phyloP scores from a whole-genome alignment of 2,797 vertebrate genomes.

The Cuniculus paca region DNA sequence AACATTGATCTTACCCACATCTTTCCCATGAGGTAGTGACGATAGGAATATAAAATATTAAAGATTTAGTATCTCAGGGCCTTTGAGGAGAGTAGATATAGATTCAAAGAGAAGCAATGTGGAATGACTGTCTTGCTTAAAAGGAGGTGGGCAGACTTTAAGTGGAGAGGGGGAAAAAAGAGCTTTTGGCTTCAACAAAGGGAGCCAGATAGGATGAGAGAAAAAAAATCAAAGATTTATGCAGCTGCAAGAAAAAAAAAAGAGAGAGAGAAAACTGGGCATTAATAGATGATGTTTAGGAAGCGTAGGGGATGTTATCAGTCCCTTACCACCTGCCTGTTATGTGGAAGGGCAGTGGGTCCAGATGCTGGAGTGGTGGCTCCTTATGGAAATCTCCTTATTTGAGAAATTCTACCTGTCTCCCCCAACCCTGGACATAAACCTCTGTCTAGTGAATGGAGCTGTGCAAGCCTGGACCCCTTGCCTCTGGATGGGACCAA shows the following conservation, averaged over 20 bases:
- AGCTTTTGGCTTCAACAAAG: neutral
- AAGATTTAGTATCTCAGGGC: neutral
- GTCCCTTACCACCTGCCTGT: neutral
- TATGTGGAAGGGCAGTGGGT: neutral
- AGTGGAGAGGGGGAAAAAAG: neutral
- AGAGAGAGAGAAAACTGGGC: neutral
- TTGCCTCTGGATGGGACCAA: neutral
- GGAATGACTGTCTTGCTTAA: neutral
- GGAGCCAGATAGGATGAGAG: neutral
- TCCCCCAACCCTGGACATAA: neutral
- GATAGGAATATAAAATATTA: slow-evolving; percentile 54
- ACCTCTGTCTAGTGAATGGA: rapidly evolving
- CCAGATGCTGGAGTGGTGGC: neutral
- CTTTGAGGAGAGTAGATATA: neutral
- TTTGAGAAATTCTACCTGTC: neutral
- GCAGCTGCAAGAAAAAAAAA: neutral
- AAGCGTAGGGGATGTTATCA: neutral
- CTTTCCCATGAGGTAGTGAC: neutral
- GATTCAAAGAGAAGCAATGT: neutral
- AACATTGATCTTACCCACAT: slow-evolving; percentile 2
- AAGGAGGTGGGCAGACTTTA: neutral
- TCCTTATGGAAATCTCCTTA: neutral
- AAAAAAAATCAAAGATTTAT: neutral
- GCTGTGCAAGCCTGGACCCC: neutral
- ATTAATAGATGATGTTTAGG: neutral